Base-by-base conservation (phyloP, 2,797 vertebrate species). In the Notoglanidium macrostoma region DNA sequence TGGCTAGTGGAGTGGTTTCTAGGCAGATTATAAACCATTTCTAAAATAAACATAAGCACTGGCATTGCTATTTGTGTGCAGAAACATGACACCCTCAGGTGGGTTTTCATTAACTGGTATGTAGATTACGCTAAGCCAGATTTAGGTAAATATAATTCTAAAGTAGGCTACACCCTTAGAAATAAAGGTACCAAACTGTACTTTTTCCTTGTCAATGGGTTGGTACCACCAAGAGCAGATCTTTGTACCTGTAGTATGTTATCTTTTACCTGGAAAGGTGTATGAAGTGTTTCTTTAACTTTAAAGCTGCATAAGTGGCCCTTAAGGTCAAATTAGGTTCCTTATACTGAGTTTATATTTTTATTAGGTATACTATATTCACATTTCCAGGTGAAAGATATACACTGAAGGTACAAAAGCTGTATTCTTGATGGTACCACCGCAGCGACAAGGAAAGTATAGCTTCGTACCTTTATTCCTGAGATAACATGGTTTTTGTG, bases 41-140 rank as follows among this genome's bases (percentile, higher is more conserved):
- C 74, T 85, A 80, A 88, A 87, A 85, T 59, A 88, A 80, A 85
- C 59, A 63, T 63, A 73, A 84, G 35, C 70, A 19, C 81, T 87
- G 73, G 74, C 80, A 84, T 87, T 87, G 63, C 54, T 88, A 55
- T 49, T 61, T 59, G 67, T 80, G 87, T 85, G 83, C 76, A 73
- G 21, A 79, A 49, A 88, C 68, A 72, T n/a, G 40, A 70, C n/a
- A 61, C 35, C 76, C 61, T 83, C 80, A 29, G 32, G 35, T 1
- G 23, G 17, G 63, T 61, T 35, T 72, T 73, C 51, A 72, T 86
- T 32, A 51, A 26, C 44, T 74, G 35, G 7, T 76, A 35, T 76
- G 68, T 6, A 2, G 32, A 44, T 77, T 49, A 83, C 23, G 55
- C 32, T 55, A 78, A 78, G 15, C 29, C 51, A 51, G 55, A 61